Conservation (phyloP, 2,888 invertebrate species). For the Cryptosula pallasiana region DNA sequence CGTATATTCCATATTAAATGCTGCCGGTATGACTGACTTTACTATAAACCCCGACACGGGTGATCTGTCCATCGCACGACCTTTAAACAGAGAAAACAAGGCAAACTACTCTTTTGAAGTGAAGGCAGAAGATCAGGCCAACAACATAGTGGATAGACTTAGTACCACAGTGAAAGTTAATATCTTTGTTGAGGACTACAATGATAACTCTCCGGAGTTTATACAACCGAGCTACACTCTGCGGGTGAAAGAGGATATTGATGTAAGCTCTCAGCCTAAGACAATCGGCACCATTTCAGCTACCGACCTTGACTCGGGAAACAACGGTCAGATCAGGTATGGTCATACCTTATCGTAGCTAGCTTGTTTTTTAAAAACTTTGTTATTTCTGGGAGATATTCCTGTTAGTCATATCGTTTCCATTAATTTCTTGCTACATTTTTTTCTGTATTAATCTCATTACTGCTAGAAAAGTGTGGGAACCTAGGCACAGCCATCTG, state of each 20-base stretch:
- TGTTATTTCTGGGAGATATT: no score
- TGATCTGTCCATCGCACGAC: not conserved
- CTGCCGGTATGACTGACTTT: not conserved
- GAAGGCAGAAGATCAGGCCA: slow-evolving; percentile 82
- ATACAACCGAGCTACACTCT: slow-evolving; percentile 79
- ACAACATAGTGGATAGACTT: slow-evolving; percentile 68
- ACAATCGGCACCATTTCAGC: not conserved
- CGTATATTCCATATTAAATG: not conserved
- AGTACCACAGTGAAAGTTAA: slow-evolving; percentile 78
- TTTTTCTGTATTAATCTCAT: no score
- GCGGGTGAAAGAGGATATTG: slow-evolving; percentile 69
- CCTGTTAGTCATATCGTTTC: no score
- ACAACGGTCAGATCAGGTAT: slow-evolving; percentile 5
- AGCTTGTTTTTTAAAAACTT: no score
- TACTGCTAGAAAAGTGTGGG: no score
- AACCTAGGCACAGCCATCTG: no score
- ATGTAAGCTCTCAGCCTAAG: not conserved
- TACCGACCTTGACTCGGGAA: not conserved
- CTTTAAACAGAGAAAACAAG: slow-evolving; percentile 63
- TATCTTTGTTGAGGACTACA: slow-evolving; percentile 75
- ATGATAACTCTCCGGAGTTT: slow-evolving; percentile 87
- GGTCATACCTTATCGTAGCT: no score
- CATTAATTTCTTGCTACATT: no score
- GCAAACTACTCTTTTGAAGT: slow-evolving; percentile 79
- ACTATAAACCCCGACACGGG: not conserved